These are phyloP conservation scores for Tyrophagus putrescentiae DNA, from an alignment of 1,140 invertebrate species.

Conservation along the genomic window DNA sequence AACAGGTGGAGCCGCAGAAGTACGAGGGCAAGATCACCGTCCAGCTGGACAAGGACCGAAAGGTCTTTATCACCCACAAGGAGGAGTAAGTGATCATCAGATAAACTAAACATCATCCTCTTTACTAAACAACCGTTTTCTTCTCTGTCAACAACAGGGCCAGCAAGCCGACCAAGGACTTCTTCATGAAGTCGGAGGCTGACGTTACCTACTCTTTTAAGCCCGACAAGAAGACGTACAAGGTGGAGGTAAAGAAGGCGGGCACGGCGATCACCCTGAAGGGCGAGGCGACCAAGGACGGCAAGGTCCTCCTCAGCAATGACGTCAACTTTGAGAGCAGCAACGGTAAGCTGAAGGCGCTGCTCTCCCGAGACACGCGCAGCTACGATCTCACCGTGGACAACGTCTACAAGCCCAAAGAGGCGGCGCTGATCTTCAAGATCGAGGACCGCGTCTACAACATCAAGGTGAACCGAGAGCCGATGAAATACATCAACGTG, in stretches of 20 bases:
- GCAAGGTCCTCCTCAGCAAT: slow-evolving; percentile 13
- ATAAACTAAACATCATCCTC: not conserved
- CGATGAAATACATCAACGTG: slow-evolving; percentile 9
- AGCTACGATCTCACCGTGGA: slow-evolving; percentile 12
- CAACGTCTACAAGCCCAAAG: slow-evolving; percentile 5
- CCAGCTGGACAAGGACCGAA: slow-evolving; percentile 11
- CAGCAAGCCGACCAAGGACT: slow-evolving; percentile 17
- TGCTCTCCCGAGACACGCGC: not conserved
- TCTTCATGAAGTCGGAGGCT: slow-evolving; percentile 2
- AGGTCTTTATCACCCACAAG: slow-evolving; percentile 12
- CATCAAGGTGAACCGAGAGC: slow-evolving; percentile 14
- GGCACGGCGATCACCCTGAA: slow-evolving; percentile 3
- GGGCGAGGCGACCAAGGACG: slow-evolving; percentile 10
- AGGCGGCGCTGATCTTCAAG: slow-evolving; percentile 15
- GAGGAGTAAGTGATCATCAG: not conserved
- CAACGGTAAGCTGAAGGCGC: slow-evolving; percentile 6
- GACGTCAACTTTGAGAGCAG: slow-evolving; percentile 12
- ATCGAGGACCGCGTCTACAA: slow-evolving; percentile 15
- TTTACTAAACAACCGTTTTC: not conserved
- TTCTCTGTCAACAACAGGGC: not conserved
- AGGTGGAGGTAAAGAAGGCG: slow-evolving; percentile 7
- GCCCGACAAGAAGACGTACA: slow-evolving; percentile 9
- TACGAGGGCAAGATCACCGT: slow-evolving; percentile 17
- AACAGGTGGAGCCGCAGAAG: slow-evolving; percentile 11
- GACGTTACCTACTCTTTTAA: slow-evolving; percentile 15